Conservation (phyloP, 1,140 invertebrate genomes). For the Penaeus chinensis region DNA sequence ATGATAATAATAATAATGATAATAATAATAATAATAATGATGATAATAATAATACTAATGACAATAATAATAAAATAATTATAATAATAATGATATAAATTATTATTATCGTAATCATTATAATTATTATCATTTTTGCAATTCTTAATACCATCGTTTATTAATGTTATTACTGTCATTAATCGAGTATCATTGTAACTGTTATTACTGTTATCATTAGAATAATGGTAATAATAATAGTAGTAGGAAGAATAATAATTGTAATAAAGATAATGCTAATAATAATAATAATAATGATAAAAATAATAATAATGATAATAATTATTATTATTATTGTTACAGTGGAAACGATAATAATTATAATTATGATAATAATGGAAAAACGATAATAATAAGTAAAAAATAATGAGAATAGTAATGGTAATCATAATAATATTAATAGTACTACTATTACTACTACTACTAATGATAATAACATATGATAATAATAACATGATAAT, state of each 20-base stretch:
- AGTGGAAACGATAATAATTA: background rate
- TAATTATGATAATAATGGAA: constrained; percentile 8
- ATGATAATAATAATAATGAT: background rate
- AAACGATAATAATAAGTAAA: constrained; percentile 14
- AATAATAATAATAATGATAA: too few species aligned
- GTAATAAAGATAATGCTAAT: too few species aligned
- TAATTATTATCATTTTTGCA: too few species aligned
- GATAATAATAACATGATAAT: too few species aligned
- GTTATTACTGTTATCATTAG: too few species aligned
- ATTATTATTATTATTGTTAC: too few species aligned
- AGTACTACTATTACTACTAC: too few species aligned
- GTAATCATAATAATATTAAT: background rate
- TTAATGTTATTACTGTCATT: too few species aligned
- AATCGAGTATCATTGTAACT: too few species aligned
- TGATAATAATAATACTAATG: background rate
- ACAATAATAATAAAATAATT: background rate
- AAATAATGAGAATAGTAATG: background rate
- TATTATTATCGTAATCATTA: too few species aligned
- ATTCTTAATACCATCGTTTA: too few species aligned
- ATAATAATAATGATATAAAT: background rate
- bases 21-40: background rate
- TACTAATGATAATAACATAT: too few species aligned
- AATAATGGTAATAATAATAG: background rate
- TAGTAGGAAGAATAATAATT: background rate
- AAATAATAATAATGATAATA: background rate